Percentiles rank a stretch among this genome's conserved stretches.
phyloP scores from a whole-genome alignment of 2,113 vertebrate genomes.

The Centrocercus urophasianus region DNA sequence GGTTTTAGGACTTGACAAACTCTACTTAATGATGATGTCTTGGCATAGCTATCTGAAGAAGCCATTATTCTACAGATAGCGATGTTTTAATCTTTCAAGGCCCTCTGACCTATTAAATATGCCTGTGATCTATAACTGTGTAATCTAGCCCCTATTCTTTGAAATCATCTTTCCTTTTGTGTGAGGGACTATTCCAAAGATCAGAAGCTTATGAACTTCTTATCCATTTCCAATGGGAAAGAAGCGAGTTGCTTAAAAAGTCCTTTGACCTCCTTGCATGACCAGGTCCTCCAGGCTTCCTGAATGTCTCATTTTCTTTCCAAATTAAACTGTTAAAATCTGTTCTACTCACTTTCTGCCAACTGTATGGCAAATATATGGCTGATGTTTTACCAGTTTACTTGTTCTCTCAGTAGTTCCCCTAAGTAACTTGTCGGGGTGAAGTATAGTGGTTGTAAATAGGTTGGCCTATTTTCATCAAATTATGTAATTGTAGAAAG shows the following conservation, averaged over 20 bases:
- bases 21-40: constrained; percentile 17
- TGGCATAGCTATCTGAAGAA: constrained; percentile 32
- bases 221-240: constrained; percentile 18
- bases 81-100: constrained; percentile 48
- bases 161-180: constrained; percentile 38
- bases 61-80: constrained; percentile 10
- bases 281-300: neutral
- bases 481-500: neutral
- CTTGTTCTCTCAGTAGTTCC: neutral
- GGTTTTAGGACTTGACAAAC: constrained; percentile 32
- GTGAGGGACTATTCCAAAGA: constrained; percentile 21
- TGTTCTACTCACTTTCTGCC: neutral
- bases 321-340: neutral
- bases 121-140: constrained; percentile 35
- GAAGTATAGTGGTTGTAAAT: neutral
- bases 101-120: constrained; percentile 55
- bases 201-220: constrained; percentile 44
- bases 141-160: constrained; percentile 36
- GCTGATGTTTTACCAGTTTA: neutral
- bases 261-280: neutral
- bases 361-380: neutral
- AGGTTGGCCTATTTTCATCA: neutral
- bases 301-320: neutral
- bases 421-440: neutral
- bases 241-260: neutral